Evolutionary conservation across 2,797 vertebrate genomes (phyloP), one percentile per base, ranked within the genome.

Genomic region (Helostoma temminkii): DNA sequence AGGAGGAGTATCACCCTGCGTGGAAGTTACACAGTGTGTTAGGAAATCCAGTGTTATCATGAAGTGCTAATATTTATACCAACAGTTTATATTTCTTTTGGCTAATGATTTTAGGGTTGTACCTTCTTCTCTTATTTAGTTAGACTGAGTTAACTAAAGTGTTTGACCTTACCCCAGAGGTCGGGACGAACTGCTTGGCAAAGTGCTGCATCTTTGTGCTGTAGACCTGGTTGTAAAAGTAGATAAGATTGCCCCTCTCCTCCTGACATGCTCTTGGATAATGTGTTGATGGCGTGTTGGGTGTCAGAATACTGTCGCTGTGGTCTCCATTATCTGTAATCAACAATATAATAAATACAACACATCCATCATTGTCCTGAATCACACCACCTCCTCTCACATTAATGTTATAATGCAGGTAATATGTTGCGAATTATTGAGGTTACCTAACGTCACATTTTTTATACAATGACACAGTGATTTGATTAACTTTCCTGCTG

Each of bases 211-310:
- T 95, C 48, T 89, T 89, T 67, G 89, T 91, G 0, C 82, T 82
- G 57, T 96, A 97, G 91, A 95, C 71, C 3, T 83, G 91, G 80
- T 96, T 96, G 72, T 96, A 96, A 86, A 96, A 97, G 30, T 92
- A 82, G 66, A 96, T 94, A 15, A 97, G 92, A 74, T 95, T 94
- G 0, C 94, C 94, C 3, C 94, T 86, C 60, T 95, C 89, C 22
- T 95, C 94, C 73, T 93, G 93, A 28, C 1, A 8, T 18, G 50
- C 18, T 88, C 78, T 65, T 88, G 88, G 0, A 91, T 85, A 95
- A 76, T 54, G 95, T 92, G 88, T 88, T 90, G 88, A 74, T 24
- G 86, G 91, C 89, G 94, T 93, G 77, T 93, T 90, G 0, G 95
- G 94, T 1, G 93, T 91, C 0, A 91, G 94, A 59, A 94, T 52